These are phyloP conservation scores for Galagoides demidoff DNA, from an alignment of 2,797 vertebrate species.

Conservation along the genomic window DNA sequence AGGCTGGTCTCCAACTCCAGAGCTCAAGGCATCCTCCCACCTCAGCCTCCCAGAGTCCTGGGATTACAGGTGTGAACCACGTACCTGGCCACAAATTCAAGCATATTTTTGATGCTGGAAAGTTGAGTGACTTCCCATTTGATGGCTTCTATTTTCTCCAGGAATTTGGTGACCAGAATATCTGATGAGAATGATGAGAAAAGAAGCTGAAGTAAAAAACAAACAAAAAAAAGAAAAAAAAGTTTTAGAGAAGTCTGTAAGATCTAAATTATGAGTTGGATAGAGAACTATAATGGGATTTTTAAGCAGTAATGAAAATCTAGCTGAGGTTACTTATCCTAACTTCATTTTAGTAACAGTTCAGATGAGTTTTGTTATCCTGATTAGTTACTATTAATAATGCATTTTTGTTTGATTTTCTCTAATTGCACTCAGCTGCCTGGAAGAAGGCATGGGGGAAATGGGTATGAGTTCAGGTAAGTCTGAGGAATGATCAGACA, in stretches of 20 bases:
- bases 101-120: not conserved
- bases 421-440: not conserved
- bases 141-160: not conserved
- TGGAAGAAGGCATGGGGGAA: not conserved
- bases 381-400: not conserved
- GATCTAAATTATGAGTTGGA: not conserved
- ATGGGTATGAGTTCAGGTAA: not conserved
- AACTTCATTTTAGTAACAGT: not conserved
- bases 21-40: too few relatives aligned
- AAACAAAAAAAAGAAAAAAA: not conserved
- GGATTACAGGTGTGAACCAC: too few relatives aligned
- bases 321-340: not conserved
- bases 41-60: too few relatives aligned
- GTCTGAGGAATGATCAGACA: not conserved
- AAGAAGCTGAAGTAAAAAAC: not conserved
- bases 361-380: not conserved
- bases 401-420: not conserved
- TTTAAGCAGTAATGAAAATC: not conserved
- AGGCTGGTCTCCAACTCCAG: too few relatives aligned
- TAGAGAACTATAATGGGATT: not conserved
- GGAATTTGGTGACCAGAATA: not conserved
- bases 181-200: not conserved
- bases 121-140: not conserved
- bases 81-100: not conserved
- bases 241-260: not conserved